Evolutionary conservation across 2,113 vertebrate species (phyloP), one percentile per base, ranked within the genome.

Genomic region (Poecilia latipinna): DNA sequence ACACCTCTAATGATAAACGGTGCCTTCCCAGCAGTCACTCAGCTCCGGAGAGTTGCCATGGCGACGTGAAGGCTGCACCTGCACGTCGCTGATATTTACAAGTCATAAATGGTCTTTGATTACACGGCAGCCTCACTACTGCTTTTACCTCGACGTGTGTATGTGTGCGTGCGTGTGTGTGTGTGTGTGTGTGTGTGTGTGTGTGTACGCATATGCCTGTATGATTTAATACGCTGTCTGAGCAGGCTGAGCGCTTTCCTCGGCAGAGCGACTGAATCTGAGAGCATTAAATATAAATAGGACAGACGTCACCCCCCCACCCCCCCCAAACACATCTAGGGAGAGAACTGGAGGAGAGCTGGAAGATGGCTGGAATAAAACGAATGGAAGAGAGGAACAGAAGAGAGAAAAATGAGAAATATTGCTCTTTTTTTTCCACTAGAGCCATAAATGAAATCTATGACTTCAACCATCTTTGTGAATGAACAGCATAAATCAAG

Each of bases 211-310:
- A 19, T 32, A 33, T 37, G 65, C 4, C 33, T 81, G 48, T 33
- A 12, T 67, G 63, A 80, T 66, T 65, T 31, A 70, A 68, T 62
- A 57, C 2, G 4, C 39, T 54, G 67, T 51, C 13, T 13, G 35
- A 26, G 68, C 62, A 75, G 70, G 67, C 61, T 5, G 77, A 75
- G 83, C 62, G 4, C 77, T 35, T 65, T 85, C 72, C 75, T 57
- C 37, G 61, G 79, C 75, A 74, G 78, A 83, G 68, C 48, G 65
- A 78, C 19, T 63, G 69, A 37, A 73, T 70, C 76, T 42, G 76
- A 74, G 80, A 77, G 90, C 85, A 90, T 86, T 67, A 86, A 88
- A 82, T 90, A 92, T 85, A 93, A 91, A 93, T 91, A 91, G 89
- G 77, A 79, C 73, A 13, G 57, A 91, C 87, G 88, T 90, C 91